Evolutionary conservation across 2,888 invertebrate genomes (phyloP), one percentile per base, ranked within the genome.

Genomic region (Calameuta filiformis): DNA sequence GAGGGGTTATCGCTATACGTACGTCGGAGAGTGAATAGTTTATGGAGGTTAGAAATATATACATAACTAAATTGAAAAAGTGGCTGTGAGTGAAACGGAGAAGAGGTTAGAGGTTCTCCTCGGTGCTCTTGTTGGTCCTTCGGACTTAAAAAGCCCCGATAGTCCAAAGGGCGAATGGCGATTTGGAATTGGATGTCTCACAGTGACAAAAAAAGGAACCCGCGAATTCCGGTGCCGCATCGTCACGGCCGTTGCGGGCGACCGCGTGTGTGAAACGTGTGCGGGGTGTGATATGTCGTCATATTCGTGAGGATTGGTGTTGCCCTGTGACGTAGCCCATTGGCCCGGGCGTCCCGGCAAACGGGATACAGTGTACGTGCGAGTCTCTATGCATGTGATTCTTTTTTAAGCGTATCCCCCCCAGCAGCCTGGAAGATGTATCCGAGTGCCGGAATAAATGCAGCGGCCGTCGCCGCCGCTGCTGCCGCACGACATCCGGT

Each of bases 401-500:
- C 75, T 77, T 73, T 75, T 77, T 76, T 69, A 75, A 92, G 92
- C 88, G 86, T 93, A 56, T 56, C 23, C 56, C 23, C 56, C 23
- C 56, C 56, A 56, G 15, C 56, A 56, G 23, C 56, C 56, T 92
- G 93, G 92, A 94, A 94, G 93, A 96, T 96, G 96, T 96, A 96
- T 94, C 96, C 96, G 85, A 95, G 95, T 93, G 95, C 96, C 93
- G 96, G 96, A 93, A 96, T 96, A 95, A 96, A 96, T 93, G 96
- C 96, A 92, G 96, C 96, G 92, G 96, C 96, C 92, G 96, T 95
- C 91, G 96, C 96, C 91, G 96, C 96, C 91, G 96, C 95, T 92
- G 96, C 95, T 92, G 96, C 96, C 93, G 96, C 96, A 84, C 95
- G 96, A 93, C 96, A 96, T 94, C 96, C 96, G 95, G 96, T 96